These are phyloP conservation scores for Typhlichthys subterraneus DNA, from an alignment of 2,797 vertebrate species.

Conservation along the genomic window DNA sequence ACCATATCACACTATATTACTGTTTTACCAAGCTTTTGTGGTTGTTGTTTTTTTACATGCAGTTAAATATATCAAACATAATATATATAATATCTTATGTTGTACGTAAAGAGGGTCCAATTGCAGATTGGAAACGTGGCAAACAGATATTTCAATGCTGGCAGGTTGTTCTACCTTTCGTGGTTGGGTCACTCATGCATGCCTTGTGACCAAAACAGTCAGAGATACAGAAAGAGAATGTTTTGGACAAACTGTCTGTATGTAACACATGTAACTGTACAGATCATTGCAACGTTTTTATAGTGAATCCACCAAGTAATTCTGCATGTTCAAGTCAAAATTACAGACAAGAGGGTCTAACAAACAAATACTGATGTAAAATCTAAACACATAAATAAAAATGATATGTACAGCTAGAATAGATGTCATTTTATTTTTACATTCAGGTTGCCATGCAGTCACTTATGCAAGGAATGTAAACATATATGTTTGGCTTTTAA, in stretches of 20 bases:
- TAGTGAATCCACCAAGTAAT: no score
- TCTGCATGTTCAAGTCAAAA: no score
- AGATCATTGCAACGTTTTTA: no score
- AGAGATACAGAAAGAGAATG: slow-evolving; percentile 1
- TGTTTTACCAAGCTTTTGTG: no score
- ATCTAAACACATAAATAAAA: no score
- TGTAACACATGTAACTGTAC: no score
- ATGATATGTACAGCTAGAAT: no score
- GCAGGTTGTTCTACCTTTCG: slow-evolving; percentile 30
- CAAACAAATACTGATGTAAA: background rate
- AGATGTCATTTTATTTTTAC: background rate
- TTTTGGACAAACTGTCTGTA: background rate
- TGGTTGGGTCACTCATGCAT: slow-evolving; percentile 35
- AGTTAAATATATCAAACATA: no score
- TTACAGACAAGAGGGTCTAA: background rate
- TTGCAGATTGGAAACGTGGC: slow-evolving; percentile 33
- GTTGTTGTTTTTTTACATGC: no score
- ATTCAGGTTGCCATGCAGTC: slow-evolving; percentile 10
- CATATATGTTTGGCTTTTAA: slow-evolving; percentile 42
- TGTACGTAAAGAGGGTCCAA: slow-evolving; percentile 8
- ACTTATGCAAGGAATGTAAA: slow-evolving; percentile 18
- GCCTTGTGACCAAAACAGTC: slow-evolving; percentile 15
- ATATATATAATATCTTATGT: no score
- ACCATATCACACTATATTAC: no score
- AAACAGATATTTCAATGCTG: slow-evolving; percentile 30